Base-by-base conservation (phyloP, 2,113 vertebrate genomes). In the Accipiter cooperii region DNA sequence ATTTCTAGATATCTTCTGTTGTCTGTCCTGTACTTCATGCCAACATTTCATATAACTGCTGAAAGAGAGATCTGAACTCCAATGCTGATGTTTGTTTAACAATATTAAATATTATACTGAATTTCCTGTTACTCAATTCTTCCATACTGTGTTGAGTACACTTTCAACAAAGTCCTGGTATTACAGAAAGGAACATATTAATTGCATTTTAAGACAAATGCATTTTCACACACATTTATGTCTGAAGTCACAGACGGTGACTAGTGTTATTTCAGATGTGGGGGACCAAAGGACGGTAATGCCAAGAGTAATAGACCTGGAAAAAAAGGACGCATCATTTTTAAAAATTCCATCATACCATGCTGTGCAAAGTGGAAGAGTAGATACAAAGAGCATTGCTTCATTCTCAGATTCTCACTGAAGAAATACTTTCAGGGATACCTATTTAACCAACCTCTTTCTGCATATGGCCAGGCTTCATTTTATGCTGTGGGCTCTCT, bases 1-100 rank as follows among this genome's bases (percentile, higher is more conserved):
- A 97, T 95, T 97, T 95, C 96, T 60, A 97, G 97, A 97, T 97
- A 97, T 93, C 96, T 87, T 95, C 84, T 97, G 97, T 97, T 97
- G 93, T 97, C 96, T 96, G 93, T 94, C 95, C 94, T 90, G 89
- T 94, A 46, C 69, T 79, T 80, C 47, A 83, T 91, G 96, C 96
- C 97, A 97, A 92, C 87, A 13, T 93, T 85, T 97, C 94, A 84
- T 95, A 91, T 38, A 94, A 88, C 75, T 68, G 89, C 89, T 94
- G 96, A 89, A 36, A 51, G 73, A 84, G 68, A 76, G 73, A 93
- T n/a, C 87, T 83, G 74, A 92, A 86, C 83, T 96, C 70, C 93
- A 82, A 2, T 2, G 44, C 29, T 90, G 52, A 3, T 93, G 93
- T 95, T 97, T 97, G 92, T 47, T 93, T 79, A 84, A 69, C 93